Conservation (phyloP, 2,888 invertebrate genomes). For the Archips crataeganus region DNA sequence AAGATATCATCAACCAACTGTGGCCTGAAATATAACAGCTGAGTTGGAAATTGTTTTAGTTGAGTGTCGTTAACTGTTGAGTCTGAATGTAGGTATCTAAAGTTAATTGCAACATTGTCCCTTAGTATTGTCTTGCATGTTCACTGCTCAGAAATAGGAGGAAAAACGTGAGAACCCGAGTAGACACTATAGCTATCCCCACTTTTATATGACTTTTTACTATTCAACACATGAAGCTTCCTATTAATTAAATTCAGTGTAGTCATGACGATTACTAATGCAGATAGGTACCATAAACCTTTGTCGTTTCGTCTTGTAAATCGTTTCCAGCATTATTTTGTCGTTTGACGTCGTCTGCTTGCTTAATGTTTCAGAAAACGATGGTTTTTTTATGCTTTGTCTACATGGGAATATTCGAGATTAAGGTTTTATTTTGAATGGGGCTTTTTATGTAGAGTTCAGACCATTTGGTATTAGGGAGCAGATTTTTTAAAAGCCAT, state of each 20-base stretch:
- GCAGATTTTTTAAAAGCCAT: too few species aligned
- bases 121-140: background rate
- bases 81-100: slow-evolving; percentile 1
- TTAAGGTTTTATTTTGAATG: background rate
- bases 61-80: background rate
- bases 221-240: slow-evolving; percentile 31
- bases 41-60: background rate
- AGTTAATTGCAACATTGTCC: background rate
- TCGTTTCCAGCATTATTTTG: slow-evolving; percentile 27
- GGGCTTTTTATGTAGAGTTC: background rate
- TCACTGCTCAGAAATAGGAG: slow-evolving; percentile 4
- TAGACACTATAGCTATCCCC: background rate
- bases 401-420: background rate
- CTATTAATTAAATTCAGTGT: slow-evolving; percentile 21
- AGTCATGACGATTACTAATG: slow-evolving; percentile 25
- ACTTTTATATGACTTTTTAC: slow-evolving; percentile 11
- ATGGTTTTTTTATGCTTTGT: background rate
- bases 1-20: background rate
- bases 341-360: slow-evolving; percentile 18
- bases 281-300: slow-evolving; percentile 25
- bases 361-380: slow-evolving; percentile 33
- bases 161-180: slow-evolving; percentile 19
- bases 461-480: background rate
- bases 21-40: background rate
- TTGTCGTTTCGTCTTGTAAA: slow-evolving; percentile 16